Conservation (phyloP, 2,797 vertebrate genomes). For the Acanthornis magna region DNA sequence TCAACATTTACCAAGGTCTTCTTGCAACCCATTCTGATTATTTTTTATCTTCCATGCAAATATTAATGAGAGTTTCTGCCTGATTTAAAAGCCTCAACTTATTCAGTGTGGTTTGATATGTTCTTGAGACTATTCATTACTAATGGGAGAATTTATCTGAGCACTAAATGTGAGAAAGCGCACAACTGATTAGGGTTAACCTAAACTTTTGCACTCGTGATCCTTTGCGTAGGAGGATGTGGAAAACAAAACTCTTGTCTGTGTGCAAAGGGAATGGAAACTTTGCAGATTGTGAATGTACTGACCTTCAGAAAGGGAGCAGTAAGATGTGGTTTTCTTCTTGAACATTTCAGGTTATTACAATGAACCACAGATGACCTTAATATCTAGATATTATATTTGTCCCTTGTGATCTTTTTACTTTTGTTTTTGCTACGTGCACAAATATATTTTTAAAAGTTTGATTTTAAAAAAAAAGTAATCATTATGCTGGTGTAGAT, state of each 20-base stretch:
- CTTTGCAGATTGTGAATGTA: background rate
- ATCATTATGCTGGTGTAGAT: background rate
- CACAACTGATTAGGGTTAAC: background rate
- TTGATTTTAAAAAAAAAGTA: background rate
- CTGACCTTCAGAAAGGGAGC: slow-evolving; percentile 20
- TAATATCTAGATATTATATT: background rate
- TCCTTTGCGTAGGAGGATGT: slow-evolving; percentile 27
- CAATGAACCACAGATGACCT: background rate
- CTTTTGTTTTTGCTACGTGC: background rate
- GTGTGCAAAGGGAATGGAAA: slow-evolving; percentile 18
- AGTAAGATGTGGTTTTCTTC: background rate
- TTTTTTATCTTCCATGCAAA: background rate
- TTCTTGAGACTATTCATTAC: background rate
- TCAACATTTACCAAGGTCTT: background rate
- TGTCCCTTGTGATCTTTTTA: background rate
- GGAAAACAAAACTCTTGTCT: slow-evolving; percentile 24
- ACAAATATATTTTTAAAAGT: background rate
- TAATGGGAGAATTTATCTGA: background rate
- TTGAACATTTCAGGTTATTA: background rate
- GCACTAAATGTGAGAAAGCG: background rate
- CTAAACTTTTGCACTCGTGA: background rate
- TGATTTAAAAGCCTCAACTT: background rate
- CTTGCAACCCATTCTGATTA: background rate
- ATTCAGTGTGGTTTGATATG: background rate
- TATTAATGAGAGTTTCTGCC: background rate